Evolutionary conservation across 2,113 vertebrate genomes (phyloP).

Genomic region (Bubalus kerabau): DNA sequence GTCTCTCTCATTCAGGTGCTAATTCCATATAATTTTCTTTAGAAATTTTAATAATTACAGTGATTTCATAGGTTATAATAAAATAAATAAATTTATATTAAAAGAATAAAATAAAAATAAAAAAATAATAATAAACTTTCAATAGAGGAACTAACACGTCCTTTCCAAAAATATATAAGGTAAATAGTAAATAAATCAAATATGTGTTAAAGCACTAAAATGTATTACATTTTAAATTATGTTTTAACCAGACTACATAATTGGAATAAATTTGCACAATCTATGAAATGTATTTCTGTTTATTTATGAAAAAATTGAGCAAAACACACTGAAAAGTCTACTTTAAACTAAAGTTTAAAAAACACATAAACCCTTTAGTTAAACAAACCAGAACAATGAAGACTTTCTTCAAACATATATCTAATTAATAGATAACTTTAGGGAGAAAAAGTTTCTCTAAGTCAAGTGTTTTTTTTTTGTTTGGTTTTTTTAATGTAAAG

Average conservation of each 20-base stretch:
- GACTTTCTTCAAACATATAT: not conserved
- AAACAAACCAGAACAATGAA: not conserved
- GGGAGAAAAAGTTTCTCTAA: not conserved
- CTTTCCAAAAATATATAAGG: not conserved
- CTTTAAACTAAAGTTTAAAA: not conserved
- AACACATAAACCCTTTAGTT: not conserved
- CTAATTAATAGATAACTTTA: not conserved
- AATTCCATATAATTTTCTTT: not conserved
- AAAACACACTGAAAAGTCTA: not conserved
- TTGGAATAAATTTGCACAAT: not conserved
- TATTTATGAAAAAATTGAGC: not conserved
- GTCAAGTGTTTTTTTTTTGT: not conserved
- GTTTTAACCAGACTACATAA: not conserved
- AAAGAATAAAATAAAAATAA: no score
- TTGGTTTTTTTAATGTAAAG: not conserved
- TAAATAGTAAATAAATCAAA: not conserved
- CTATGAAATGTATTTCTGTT: not conserved
- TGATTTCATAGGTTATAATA: not conserved
- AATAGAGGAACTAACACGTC: not conserved
- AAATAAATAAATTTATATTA: not conserved
- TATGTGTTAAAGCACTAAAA: not conserved
- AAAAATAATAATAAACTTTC: not conserved
- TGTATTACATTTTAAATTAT: not conserved
- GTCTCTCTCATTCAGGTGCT: not conserved
- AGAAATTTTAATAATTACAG: not conserved